A percentile compares a stretch with the other conserved stretches of the same genome.
These are phyloP conservation scores for Sebastiscus tertius DNA, from an alignment of 2,797 vertebrate genomes.

Conservation along the genomic window DNA sequence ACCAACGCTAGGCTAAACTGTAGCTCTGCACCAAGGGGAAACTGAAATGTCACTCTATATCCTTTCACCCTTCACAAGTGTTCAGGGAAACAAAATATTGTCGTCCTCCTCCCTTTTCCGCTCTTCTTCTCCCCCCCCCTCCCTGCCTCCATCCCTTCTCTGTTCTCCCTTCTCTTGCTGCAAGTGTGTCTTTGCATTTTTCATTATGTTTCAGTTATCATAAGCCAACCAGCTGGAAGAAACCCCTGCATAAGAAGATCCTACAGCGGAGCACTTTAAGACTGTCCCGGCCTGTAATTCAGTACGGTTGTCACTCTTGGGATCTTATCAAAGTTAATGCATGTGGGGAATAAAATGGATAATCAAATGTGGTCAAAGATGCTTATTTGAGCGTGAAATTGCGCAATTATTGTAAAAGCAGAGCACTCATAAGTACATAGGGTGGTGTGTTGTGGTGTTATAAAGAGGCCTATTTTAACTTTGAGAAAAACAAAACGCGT, in stretches of 20 bases:
- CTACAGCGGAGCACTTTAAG: constrained; percentile 62
- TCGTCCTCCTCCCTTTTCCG: constrained; percentile 34
- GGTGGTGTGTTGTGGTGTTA: constrained; percentile 30
- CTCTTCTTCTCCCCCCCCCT: background rate
- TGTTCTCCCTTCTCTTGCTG: constrained; percentile 27
- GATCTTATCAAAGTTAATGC: constrained; percentile 70
- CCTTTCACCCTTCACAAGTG: constrained; percentile 59
- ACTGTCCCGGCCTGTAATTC: constrained; percentile 58
- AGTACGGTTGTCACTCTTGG: constrained; percentile 65
- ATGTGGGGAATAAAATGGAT: constrained; percentile 69
- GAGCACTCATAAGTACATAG: constrained; percentile 34
- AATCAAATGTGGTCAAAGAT: constrained; percentile 72
- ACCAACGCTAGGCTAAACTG: constrained; percentile 10
- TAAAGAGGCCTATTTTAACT: constrained; percentile 44
- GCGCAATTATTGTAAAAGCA: constrained; percentile 61
- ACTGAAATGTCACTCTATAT: constrained; percentile 61
- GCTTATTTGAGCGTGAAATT: constrained; percentile 72
- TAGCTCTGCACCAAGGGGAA: constrained; percentile 26
- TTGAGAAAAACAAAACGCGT: background rate
- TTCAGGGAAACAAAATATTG: constrained; percentile 60
- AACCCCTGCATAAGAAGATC: constrained; percentile 68
- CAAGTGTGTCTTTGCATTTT: constrained; percentile 73
- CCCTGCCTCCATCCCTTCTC: constrained; percentile 8
- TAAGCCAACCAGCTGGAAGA: constrained; percentile 77
- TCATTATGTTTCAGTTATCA: constrained; percentile 80